Evolutionary conservation across 2,888 invertebrate species (phyloP).

Genomic region (Erynnis tages): DNA sequence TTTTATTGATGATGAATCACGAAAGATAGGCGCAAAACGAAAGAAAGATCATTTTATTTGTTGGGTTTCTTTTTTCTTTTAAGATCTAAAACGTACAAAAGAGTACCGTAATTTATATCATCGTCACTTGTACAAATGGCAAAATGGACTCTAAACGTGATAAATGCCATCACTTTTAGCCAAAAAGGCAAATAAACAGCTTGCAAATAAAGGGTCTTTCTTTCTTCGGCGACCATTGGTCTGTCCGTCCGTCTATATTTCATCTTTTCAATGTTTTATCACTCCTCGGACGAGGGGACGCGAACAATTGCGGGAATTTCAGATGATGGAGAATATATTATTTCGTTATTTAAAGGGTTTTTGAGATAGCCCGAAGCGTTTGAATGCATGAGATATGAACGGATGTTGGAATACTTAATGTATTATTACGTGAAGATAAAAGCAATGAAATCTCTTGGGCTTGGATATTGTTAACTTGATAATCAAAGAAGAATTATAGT

Average conservation of each 20-base stretch:
- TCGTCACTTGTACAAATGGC: slow-evolving; percentile 24
- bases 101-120: slow-evolving; percentile 21
- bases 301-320: slow-evolving; percentile 51
- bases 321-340: slow-evolving; percentile 20
- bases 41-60: no score
- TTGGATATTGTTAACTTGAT: no score
- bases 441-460: no score
- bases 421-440: no score
- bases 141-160: slow-evolving; percentile 26
- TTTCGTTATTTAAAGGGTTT: slow-evolving; percentile 12
- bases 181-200: slow-evolving; percentile 41
- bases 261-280: slow-evolving; percentile 72
- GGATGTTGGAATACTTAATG: no score
- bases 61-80: no score
- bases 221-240: slow-evolving; percentile 50
- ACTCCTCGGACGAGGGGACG: slow-evolving; percentile 54
- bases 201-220: slow-evolving; percentile 38
- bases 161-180: slow-evolving; percentile 35
- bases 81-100: no score
- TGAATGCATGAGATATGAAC: neutral
- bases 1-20: no score
- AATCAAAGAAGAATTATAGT: no score
- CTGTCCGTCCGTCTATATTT: slow-evolving; percentile 57
- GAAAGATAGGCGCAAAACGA: no score
- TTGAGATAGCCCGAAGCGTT: neutral